Base-by-base conservation (phyloP, 2,113 vertebrate species). In the Corvus hawaiiensis region DNA sequence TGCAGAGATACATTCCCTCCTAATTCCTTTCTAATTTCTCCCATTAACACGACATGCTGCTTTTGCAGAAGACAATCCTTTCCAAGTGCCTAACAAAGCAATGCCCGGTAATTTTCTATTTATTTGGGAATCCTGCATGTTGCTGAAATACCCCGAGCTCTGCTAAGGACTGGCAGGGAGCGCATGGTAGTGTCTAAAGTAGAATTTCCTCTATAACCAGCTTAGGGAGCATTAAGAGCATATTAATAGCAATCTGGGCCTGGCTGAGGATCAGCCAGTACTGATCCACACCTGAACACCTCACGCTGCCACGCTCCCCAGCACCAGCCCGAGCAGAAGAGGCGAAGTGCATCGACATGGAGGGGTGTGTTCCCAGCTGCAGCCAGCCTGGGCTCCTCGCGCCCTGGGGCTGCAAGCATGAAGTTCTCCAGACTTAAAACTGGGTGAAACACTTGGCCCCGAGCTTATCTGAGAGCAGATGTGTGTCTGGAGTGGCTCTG, bases 191-290 rank as follows among this genome's bases (percentile, higher is more conserved):
- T 13, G 21, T 80, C 77, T 87, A 13, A 87, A 90, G 69, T 11
- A 49, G 56, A 82, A 62, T 54, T 89, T 87, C 52, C 59, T 84
- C 85, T 71, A 27, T 37, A 79, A 56, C 43, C 59, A 91, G 55
- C 58, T 94, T 83, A 86, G n/a, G 23, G 55, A 64, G 55, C 35
- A 84, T 82, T 92, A 96, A 64, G 46, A 83, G 20, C 67, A 94
- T 33, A 89, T 52, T 62, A 87, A 89, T 16, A 96, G 68, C 43
- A 94, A 69, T 27, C 55, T 48, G 26, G 51, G 43, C 37, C 64
- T 85, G 56, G 56, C 78, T 62, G 59, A 83, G 52, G 54, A 81
- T 81, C 58, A 84, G 39, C 12, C 51, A 80, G 39, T 27, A 19
- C 68, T 68, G 80, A 91, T 86, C 61, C 41, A 91, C 77, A 85